A percentile compares a stretch with the other conserved stretches of the same genome.
Conservation (phyloP, 1,140 invertebrate genomes). For the Tetramorium parvispinum region DNA sequence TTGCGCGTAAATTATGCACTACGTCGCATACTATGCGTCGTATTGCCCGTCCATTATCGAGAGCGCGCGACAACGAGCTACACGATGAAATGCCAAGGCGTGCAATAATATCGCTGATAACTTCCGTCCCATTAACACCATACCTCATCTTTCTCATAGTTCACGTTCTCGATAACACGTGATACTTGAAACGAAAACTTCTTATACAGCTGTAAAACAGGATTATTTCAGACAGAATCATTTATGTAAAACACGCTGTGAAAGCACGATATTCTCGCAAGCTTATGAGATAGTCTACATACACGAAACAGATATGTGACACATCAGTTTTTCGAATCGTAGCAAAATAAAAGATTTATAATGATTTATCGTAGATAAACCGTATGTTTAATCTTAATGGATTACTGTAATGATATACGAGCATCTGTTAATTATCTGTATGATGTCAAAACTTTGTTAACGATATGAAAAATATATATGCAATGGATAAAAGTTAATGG, state of each 20-base stretch:
- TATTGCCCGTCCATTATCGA: conserved; percentile 69
- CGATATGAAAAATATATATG: neutral
- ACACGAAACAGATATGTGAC: neutral
- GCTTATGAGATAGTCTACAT: neutral
- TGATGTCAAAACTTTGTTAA: neutral
- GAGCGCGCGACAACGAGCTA: conserved; percentile 58
- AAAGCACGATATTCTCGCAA: neutral
- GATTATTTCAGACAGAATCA: neutral
- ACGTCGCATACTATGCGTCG: conserved; percentile 61
- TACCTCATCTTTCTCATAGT: conserved; percentile 4
- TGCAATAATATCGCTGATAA: conserved; percentile 64
- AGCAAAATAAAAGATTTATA: neutral
- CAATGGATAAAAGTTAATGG: neutral
- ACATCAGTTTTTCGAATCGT: neutral
- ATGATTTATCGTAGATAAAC: neutral
- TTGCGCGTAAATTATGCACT: conserved; percentile 68
- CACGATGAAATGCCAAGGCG: conserved; percentile 36
- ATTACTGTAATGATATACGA: conserved; percentile 12
- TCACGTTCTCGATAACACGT: neutral
- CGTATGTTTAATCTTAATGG: conserved; percentile 16
- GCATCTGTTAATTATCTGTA: conserved; percentile 5
- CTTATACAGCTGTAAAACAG: neutral
- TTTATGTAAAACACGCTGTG: neutral
- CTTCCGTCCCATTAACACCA: conserved; percentile 48
- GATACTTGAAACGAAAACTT: neutral